Conservation (phyloP, 2,797 vertebrate genomes). For the Gadopsis marmoratus region DNA sequence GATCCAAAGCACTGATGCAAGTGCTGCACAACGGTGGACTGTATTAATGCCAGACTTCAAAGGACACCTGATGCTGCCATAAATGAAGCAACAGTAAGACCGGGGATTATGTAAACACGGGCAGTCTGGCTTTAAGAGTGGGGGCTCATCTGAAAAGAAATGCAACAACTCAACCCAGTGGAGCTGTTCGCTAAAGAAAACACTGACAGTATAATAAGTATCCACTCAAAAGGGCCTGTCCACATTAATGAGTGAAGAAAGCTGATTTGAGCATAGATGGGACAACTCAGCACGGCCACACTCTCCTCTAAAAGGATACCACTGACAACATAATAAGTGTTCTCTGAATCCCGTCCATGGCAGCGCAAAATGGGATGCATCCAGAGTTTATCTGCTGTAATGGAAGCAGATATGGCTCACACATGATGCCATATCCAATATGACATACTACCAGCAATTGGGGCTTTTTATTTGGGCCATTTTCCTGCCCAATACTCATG, state of each 20-base stretch:
- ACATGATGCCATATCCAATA: slow-evolving; percentile 23
- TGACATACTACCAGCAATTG: slow-evolving; percentile 10
- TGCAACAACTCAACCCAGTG: slow-evolving; percentile 46
- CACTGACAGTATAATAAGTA: slow-evolving; percentile 74
- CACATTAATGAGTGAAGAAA: slow-evolving; percentile 50
- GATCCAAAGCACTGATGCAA: slow-evolving; percentile 17
- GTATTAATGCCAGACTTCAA: slow-evolving; percentile 15
- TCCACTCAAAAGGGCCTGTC: slow-evolving; percentile 53
- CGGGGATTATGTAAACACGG: slow-evolving; percentile 42
- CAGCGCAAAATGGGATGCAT: slow-evolving; percentile 45
- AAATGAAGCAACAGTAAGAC: slow-evolving; percentile 15
- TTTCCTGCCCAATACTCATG: background rate
- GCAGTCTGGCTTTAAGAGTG: slow-evolving; percentile 28
- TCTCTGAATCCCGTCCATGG: slow-evolving; percentile 13
- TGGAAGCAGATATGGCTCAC: slow-evolving; percentile 32
- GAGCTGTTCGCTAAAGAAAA: slow-evolving; percentile 52
- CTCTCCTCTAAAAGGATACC: slow-evolving; percentile 35
- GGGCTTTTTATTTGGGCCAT: slow-evolving; percentile 15
- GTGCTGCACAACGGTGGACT: background rate
- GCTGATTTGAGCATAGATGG: slow-evolving; percentile 56
- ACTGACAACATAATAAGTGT: slow-evolving; percentile 70
- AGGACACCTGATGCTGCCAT: slow-evolving; percentile 34
- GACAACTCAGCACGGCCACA: slow-evolving; percentile 50
- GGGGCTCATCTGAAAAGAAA: slow-evolving; percentile 47
- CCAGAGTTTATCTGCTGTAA: slow-evolving; percentile 42